Evolutionary conservation across 2,888 invertebrate genomes (phyloP).

Genomic region (Luperina nickerlii): DNA sequence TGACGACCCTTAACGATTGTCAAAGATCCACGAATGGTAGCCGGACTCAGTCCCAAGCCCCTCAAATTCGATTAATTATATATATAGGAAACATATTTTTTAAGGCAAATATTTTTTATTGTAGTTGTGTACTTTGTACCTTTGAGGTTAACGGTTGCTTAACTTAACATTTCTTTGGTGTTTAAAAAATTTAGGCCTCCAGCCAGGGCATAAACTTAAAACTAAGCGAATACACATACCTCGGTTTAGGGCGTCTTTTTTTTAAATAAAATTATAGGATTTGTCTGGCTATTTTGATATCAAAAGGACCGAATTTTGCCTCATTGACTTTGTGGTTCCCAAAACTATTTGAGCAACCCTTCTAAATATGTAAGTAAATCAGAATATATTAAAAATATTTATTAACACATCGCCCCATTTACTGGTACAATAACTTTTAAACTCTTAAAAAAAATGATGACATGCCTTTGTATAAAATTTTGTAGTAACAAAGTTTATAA

Average conservation of each 20-base stretch:
- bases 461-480: background rate
- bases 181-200: background rate
- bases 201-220: background rate
- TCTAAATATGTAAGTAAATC: background rate
- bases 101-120: background rate
- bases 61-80: too few species aligned
- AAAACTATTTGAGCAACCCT: background rate
- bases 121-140: background rate
- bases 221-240: background rate
- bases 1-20: too few species aligned
- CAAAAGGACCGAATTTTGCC: background rate
- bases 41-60: too few species aligned
- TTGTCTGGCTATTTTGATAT: background rate
- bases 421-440: background rate
- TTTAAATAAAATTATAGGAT: background rate
- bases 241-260: background rate
- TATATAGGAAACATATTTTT: background rate
- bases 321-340: background rate
- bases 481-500: conserved; percentile 26
- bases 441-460: background rate
- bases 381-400: background rate
- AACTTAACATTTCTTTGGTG: too few species aligned
- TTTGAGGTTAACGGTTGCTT: background rate
- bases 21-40: too few species aligned
- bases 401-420: too few species aligned